Evolutionary conservation across 2,888 invertebrate genomes (phyloP).

Genomic region (Yponomeuta evonymella): DNA sequence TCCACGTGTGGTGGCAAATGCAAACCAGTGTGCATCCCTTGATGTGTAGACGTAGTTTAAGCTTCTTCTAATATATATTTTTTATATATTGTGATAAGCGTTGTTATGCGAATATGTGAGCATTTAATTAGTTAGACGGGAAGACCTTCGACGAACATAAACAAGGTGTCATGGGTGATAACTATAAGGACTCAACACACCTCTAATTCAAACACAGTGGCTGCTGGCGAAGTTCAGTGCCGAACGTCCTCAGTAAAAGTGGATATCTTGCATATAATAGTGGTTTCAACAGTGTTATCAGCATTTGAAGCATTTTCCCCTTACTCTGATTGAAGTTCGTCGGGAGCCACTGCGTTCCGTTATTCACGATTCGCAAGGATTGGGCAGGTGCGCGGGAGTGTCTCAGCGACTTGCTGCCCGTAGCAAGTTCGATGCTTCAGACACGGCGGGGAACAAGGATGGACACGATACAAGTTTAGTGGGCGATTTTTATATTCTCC

Average conservation of each 20-base stretch:
- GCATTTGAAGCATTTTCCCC: not conserved
- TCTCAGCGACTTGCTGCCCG: conserved; percentile 70
- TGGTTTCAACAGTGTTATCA: not conserved
- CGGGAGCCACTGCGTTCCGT: not conserved
- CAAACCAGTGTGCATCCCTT: conserved; percentile 67
- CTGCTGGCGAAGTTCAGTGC: conserved; percentile 4
- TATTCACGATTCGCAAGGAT: conserved; percentile 5
- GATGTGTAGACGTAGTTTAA: conserved; percentile 70
- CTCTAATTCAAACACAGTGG: not conserved
- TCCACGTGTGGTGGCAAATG: conserved; percentile 70
- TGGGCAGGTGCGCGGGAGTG: conserved; percentile 26
- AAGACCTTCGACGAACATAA: conserved; percentile 40
- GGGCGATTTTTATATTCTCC: conserved; percentile 68
- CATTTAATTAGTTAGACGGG: conserved; percentile 70
- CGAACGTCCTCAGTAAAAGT: not conserved
- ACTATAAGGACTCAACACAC: conserved; percentile 30
- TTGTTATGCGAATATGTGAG: conserved; percentile 72
- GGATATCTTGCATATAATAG: not conserved
- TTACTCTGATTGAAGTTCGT: not conserved
- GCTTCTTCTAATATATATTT: conserved; percentile 72
- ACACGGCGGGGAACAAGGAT: conserved; percentile 51
- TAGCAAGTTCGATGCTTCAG: conserved; percentile 70
- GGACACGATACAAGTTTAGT: conserved; percentile 51
- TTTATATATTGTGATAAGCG: conserved; percentile 76
- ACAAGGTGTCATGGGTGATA: conserved; percentile 59